Evolutionary conservation across 2,888 invertebrate genomes (phyloP).

Genomic region (Melanchra persicariae): DNA sequence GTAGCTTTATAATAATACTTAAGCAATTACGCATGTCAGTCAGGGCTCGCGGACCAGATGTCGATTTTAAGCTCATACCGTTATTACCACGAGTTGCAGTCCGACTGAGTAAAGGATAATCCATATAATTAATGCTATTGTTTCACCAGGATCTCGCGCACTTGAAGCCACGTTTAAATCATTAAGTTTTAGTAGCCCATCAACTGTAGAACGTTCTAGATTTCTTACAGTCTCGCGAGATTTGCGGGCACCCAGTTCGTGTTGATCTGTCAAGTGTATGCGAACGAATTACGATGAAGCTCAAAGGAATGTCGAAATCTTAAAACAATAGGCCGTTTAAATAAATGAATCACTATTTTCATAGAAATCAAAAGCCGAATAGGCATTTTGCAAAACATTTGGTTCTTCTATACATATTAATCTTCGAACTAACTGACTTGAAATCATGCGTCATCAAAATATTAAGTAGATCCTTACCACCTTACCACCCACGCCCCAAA

Average conservation of each 20-base stretch:
- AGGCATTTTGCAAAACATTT: conserved; percentile 29
- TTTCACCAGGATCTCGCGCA: conserved; percentile 69
- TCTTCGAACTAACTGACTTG: background rate
- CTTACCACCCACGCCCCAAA: background rate
- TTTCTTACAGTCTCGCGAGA: conserved; percentile 40
- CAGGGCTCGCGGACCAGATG: conserved; percentile 82
- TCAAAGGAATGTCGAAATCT: conserved; percentile 40
- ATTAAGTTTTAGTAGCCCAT: conserved; percentile 64
- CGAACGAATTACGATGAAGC: conserved; percentile 23
- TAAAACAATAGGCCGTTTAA: conserved; percentile 56
- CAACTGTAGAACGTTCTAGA: conserved; percentile 59
- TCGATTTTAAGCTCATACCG: conserved; percentile 74
- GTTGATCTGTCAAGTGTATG: conserved; percentile 41
- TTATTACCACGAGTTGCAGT: conserved; percentile 76
- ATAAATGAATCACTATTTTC: conserved; percentile 48
- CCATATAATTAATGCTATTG: conserved; percentile 77
- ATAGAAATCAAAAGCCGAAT: conserved; percentile 24
- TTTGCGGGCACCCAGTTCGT: conserved; percentile 29
- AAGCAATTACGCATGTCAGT: conserved; percentile 77
- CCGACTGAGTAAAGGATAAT: conserved; percentile 74
- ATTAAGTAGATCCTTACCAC: background rate
- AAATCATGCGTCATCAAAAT: conserved; percentile 13
- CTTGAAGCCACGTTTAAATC: conserved; percentile 64
- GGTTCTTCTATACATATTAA: background rate
- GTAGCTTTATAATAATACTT: conserved; percentile 85